Evolutionary conservation across 2,797 vertebrate species (phyloP), one percentile per base, ranked within the genome.

Genomic region (Manis javanica): DNA sequence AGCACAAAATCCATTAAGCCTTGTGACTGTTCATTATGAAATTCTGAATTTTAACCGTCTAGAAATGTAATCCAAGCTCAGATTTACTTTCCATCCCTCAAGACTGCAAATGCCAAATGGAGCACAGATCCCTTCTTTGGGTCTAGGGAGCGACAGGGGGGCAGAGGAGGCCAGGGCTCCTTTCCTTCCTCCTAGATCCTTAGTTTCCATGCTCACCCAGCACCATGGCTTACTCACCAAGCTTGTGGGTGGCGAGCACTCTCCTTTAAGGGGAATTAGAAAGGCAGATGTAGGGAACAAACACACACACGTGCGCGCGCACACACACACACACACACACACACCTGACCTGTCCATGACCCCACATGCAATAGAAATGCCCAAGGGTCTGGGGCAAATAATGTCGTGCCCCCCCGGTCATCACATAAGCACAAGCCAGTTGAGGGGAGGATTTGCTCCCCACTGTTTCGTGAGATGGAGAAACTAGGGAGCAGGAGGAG

Each of bases 11-110:
- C 87, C 84, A 82, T 84, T 87, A 95, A 94, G 93, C 59, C 71
- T 86, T 84, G 81, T 69, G 91, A 95, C 68, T 83, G 49, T 74
- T 95, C 53, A 81, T 97, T 94, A 86, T 81, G 75, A 96, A 91
- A 96, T 91, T 97, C 66, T 91, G 94, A 93, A 95, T 94, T 96
- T 94, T 96, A 95, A 91, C 75, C 53, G 87, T 74, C 81, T 92
- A 69, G 75, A 78, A 96, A 85, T 78, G 55, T 68, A 92, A 91
- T 87, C 92, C 71, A 84, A 75, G 79, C 51, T 94, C 78, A 87
- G 92, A 68, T 72, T 87, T 96, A 84, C 63, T 90, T 94, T 91
- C 81, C 46, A 81, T 94, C 87, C 59, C 57, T 95, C 49, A 77
- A 96, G 90, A 72, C n/a, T 78, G 49, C 2, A 49, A 90, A 96